These are phyloP conservation scores for Branchinecta lynchi DNA, from an alignment of 1,140 invertebrate species.

Conservation along the genomic window DNA sequence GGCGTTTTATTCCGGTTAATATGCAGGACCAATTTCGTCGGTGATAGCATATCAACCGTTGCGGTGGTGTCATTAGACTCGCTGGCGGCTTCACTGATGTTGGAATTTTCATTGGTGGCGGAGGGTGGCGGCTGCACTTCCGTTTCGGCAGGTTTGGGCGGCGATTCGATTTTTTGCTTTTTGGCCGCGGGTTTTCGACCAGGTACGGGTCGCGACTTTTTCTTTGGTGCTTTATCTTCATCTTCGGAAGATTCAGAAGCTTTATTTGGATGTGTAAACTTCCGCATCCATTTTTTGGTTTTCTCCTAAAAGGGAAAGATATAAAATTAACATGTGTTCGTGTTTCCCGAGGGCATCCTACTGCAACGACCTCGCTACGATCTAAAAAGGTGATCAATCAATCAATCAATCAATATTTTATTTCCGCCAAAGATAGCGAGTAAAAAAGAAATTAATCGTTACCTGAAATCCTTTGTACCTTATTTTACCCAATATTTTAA, in stretches of 20 bases:
- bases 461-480: too few relatives aligned
- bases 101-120: neutral
- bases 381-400: too few relatives aligned
- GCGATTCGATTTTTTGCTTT: neutral
- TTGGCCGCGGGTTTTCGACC: neutral
- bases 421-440: too few relatives aligned
- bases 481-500: too few relatives aligned
- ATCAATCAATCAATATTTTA: too few relatives aligned
- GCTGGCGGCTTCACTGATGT: neutral
- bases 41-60: neutral
- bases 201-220: neutral
- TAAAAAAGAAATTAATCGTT: too few relatives aligned
- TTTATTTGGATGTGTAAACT: conserved; percentile 10
- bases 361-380: too few relatives aligned
- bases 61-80: conserved; percentile 3
- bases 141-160: neutral
- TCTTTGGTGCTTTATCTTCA: neutral
- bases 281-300: conserved; percentile 7
- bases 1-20: neutral
- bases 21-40: neutral
- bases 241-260: neutral
- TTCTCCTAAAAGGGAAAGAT: conserved; percentile 9
- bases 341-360: too few relatives aligned
- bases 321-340: too few relatives aligned
- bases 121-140: neutral